Evolutionary conservation across 2,113 vertebrate species (phyloP).

Genomic region (Corythaeola cristata): DNA sequence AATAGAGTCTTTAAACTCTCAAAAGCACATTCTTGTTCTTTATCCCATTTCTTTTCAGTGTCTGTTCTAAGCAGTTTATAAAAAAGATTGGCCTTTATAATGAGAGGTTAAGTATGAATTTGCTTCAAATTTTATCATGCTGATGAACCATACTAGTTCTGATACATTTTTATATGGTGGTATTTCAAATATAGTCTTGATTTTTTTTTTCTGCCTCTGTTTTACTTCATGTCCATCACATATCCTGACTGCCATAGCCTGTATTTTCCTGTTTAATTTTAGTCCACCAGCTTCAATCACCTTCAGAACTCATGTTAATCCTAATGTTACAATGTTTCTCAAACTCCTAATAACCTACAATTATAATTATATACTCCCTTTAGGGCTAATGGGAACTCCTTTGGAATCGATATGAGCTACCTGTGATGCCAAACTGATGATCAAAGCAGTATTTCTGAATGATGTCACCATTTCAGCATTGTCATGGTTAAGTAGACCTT

Average conservation of each 20-base stretch:
- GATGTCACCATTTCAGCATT: neutral
- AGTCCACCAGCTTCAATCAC: neutral
- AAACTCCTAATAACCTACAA: neutral
- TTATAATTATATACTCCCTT: neutral
- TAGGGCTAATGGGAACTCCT: neutral
- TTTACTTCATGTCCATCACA: neutral
- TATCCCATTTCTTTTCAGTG: neutral
- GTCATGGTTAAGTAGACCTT: neutral
- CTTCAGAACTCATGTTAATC: neutral
- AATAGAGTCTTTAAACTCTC: constrained; percentile 41
- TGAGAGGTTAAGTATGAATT: constrained; percentile 1
- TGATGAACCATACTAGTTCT: neutral
- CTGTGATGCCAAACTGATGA: neutral
- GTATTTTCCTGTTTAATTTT: neutral
- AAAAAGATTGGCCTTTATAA: constrained; percentile 14
- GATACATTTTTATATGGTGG: neutral
- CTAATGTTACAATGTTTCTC: neutral
- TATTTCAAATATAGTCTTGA: neutral
- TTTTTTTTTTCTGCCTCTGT: neutral
- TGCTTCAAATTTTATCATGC: constrained; percentile 17
- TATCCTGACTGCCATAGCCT: neutral
- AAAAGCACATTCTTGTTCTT: constrained; percentile 35
- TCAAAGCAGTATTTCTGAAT: neutral
- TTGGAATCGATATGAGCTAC: neutral
- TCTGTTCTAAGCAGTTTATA: constrained; percentile 27